Base-by-base conservation (phyloP, 2,797 vertebrate species). In the Peromyscus eremicus region DNA sequence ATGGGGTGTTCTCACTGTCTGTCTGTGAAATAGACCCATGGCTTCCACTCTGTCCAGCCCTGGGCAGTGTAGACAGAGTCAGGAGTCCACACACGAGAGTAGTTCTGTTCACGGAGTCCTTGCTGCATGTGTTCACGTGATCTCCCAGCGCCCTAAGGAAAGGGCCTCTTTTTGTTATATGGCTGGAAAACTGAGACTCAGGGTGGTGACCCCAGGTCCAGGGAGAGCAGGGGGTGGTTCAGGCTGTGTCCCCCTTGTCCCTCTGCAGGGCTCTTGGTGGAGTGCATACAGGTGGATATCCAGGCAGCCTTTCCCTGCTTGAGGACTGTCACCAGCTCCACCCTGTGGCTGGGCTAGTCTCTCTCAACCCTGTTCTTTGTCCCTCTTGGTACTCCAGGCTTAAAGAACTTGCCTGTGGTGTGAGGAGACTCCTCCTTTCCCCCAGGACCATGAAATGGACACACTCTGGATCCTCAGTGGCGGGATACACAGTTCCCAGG, bases 51-150 rank as follows among this genome's bases (percentile, higher is more conserved):
- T 55, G 66, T 49, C 6, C 49, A 9, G 70, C 7, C 71, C 34
- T 46, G 29, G 70, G 32, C 0, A 25, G 81, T 37, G 14, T 0
- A 1, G 13, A 77, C 40, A 29, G 86, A 73, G n/a, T 32, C 10
- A 25, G 21, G 40, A 11, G 40, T 37, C 34, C 49, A 27, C 5
- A 43, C 11, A 0, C 5, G 62, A 9, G 96, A 43, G 1, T 1
- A 0, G 7, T 1, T 83, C 34, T 10, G 34, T 1, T 0, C 0
- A 66, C 2, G 60, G 46, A n/a, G 32, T 17, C 60, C 23, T 55
- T 19, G 1, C 10, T 12, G 19, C 11, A 0, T 0, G 0, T 8
- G 0, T 17, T 71, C 32, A 0, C 60, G 0, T 9, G 27, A 14
- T 34, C 46, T 43, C 49, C 29, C 27, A 13, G 2, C 4, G 4